These are phyloP conservation scores for Urocynchramus pylzowi DNA, from an alignment of 2,113 vertebrate species.

Conservation along the genomic window DNA sequence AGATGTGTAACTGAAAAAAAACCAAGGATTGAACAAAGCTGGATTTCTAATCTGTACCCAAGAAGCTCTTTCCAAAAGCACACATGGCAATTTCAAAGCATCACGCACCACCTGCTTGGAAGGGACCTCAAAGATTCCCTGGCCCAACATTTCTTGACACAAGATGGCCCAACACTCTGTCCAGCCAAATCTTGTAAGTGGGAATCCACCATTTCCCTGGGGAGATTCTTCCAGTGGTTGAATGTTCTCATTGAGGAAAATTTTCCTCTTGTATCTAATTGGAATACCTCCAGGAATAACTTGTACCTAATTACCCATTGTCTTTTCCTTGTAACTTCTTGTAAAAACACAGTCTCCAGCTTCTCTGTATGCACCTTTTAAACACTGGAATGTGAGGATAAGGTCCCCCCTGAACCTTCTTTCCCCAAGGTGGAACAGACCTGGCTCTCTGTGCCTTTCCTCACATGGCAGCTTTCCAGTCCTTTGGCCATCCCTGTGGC, in stretches of 20 bases:
- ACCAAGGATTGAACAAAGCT: background rate
- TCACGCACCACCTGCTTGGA: accelerated
- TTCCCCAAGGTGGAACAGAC: background rate
- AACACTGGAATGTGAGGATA: background rate
- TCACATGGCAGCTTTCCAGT: background rate
- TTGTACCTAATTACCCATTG: background rate
- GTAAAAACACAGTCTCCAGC: background rate
- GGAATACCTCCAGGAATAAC: background rate
- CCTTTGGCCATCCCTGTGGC: background rate
- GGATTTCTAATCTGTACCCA: background rate
- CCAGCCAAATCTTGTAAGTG: background rate
- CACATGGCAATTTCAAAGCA: accelerated
- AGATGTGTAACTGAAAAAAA: accelerated
- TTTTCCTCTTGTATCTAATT: background rate
- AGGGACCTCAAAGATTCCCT: background rate
- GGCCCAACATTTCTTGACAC: background rate
- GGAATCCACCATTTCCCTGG: background rate
- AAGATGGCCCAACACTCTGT: background rate
- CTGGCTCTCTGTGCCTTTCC: background rate
- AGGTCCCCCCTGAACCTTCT: background rate
- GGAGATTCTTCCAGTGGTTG: background rate
- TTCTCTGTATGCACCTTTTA: background rate
- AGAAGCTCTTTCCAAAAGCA: background rate
- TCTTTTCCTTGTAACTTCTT: background rate
- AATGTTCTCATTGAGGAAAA: background rate